Base-by-base conservation (phyloP, 2,888 invertebrate species). In the Teleiodes luculella region DNA sequence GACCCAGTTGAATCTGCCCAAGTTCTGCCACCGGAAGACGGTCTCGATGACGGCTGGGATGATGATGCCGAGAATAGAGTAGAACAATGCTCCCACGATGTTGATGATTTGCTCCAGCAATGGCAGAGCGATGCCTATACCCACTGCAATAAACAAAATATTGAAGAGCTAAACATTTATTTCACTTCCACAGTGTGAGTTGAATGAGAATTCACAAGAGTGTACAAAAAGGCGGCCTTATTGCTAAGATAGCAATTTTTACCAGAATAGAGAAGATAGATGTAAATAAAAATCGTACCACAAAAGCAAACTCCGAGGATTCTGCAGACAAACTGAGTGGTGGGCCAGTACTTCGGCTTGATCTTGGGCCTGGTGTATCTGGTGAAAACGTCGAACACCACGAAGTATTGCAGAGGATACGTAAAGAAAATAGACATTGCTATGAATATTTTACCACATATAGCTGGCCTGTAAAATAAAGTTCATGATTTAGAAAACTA, bases 401-500 rank as follows among this genome's bases (percentile, higher is more conserved):
- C 97, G 79, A 95, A 98, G 79, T 96, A 96, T 82, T 98, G 98
- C 0, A 99, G 91, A 3, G 96, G 96, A 74, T 96, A 99, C 0
- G 98, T 96, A 71, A 98, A 94, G 70, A 98, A 94, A 55, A 98
- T 96, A 0, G 98, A 95, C 6, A 95, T 58, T 0, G 96, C 95
- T 83, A 98, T 97, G 66, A 95, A 91, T n/a, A 95, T 72, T 84
- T 97, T 95, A 0, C 96, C 97, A 3, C 92, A 84, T 72, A 96
- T 92, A 4, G 95, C 97, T 55, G 92, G 85, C 80, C 95, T 95
- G 75, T 50, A 91, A n/a, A n/a, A n/a, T n/a, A n/a, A n/a, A n/a
- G n/a, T n/a, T n/a, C n/a, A n/a, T n/a, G n/a, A n/a, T n/a, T n/a
- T n/a, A n/a, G n/a, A n/a, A n/a, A n/a, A n/a, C n/a, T n/a, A n/a